Base-by-base conservation (phyloP, 2,113 vertebrate genomes). In the Ptilonorhynchus violaceus region DNA sequence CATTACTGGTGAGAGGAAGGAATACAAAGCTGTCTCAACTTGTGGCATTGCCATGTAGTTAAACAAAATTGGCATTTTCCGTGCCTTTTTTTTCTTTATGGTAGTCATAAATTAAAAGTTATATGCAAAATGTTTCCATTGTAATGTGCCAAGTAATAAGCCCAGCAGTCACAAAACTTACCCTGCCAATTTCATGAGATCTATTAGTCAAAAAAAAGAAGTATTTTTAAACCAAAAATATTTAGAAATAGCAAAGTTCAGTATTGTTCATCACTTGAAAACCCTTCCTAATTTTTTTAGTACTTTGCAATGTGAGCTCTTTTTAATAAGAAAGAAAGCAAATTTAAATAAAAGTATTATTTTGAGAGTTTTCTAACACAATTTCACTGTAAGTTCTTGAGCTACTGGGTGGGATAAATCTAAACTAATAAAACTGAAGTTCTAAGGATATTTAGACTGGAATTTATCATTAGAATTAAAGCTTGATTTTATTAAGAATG, bases 401-500 rank as follows among this genome's bases (percentile, higher is more conserved):
- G 52, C 90, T 75, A 63, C 69, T 70, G 59, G 74, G 44, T 52
- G 41, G 75, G 53, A 81, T 83, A 86, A 91, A 96, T 83, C 81
- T 89, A 96, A 95, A 92, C 56, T 88, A 97, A 96, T 80, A 94
- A 93, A 96, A 73, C 33, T 83, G 80, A 96, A 94, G 84, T 66
- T 63, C 82, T 97, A 94, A 95, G 91, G 88, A 66, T 79, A 73
- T 80, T 80, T 83, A 66, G 83, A 77, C 69, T 92, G 66, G 74
- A 66, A 66, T 85, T 93, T 91, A 60, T 93, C 44, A 70, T 86
- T 67, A n/a, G 84, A 92, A 73, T 87, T 73, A 75, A 93, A 94
- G 91, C 97, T 98, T 97, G 76, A 92, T 95, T 97, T 93, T 97
- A 86, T 95, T 96, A 73, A 92, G 96, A 91, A 68, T 60, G 95